Evolutionary conservation across 2,113 vertebrate genomes (phyloP), one percentile per base, ranked within the genome.

Genomic region (Podiceps cristatus): DNA sequence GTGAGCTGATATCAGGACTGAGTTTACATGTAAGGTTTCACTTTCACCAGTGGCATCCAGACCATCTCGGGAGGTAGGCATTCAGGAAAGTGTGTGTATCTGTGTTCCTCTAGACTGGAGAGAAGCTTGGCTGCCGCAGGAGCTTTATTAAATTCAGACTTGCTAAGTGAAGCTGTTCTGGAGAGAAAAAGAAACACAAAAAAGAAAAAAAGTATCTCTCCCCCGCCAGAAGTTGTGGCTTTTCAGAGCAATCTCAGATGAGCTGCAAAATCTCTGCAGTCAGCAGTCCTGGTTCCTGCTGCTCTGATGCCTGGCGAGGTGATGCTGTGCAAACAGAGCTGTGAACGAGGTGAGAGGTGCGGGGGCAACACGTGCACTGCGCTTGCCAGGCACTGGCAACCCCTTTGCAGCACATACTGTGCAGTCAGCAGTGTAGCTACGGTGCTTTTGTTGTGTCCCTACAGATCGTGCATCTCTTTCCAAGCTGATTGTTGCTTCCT

Each of bases 401-500:
- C 69, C 33, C 20, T 64, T 15, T 42, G 67, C 55, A 79, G 66
- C 4, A 2, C 50, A 49, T 28, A 60, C 52, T 71, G 73, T 42
- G 60, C 63, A 29, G 50, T 45, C 86, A 93, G 74, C 22, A 25
- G 45, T 2, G 53, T 37, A 93, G 63, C 71, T 49, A 53, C n/a
- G 78, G 45, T 7, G 42, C 35, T 96, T 18, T 50, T 37, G 13
- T 37, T 45, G 15, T 14, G 7, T 47, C 33, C 29, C 50, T 59
- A 13, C 18, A 59, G 69, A 86, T 16, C 20, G 6, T 44, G 11
- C 40, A 35, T 47, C 77, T 66, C 50, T 79, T 76, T 62, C 78
- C 56, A 90, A 95, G 44, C 14, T 63, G n/a, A 31, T 83, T 90
- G 44, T 91, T 93, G 55, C 72, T 88, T 58, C 28, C 72, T 84